Conservation (phyloP, 2,888 invertebrate species). For the Lucinisca nassula region DNA sequence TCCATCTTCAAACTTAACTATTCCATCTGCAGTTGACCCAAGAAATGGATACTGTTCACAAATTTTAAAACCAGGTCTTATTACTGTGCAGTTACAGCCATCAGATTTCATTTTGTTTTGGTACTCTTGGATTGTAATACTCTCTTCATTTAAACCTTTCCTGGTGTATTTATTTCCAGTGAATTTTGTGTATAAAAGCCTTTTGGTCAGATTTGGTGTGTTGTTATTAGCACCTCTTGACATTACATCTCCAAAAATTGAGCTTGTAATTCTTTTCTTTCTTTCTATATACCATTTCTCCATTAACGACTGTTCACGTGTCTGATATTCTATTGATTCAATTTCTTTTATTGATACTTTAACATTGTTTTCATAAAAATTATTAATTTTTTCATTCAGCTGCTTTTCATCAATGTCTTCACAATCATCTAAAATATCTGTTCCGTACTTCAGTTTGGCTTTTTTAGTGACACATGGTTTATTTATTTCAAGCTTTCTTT, state of each 20-base stretch:
- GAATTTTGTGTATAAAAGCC: background rate
- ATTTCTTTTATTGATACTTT: background rate
- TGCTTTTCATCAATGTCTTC: background rate
- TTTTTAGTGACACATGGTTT: background rate
- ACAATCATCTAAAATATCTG: background rate
- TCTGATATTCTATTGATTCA: background rate
- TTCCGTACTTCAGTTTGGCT: slow-evolving; percentile 3
- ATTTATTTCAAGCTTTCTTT: background rate
- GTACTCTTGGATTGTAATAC: background rate
- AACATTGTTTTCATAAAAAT: background rate
- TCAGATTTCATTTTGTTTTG: background rate
- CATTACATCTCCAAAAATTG: slow-evolving; percentile 21
- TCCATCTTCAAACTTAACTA: background rate
- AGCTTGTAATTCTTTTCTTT: slow-evolving; percentile 24
- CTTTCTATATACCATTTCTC: slow-evolving; percentile 24
- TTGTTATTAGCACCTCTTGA: background rate
- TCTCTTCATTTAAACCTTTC: slow-evolving; percentile 12
- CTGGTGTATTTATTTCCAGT: background rate
- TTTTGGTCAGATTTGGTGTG: background rate
- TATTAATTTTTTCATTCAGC: background rate
- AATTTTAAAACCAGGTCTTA: background rate
- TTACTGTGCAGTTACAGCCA: background rate
- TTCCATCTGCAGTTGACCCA: background rate
- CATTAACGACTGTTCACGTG: background rate
- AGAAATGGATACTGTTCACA: background rate